Conservation (phyloP, 1,140 invertebrate genomes). For the Drosophila aff. region DNA sequence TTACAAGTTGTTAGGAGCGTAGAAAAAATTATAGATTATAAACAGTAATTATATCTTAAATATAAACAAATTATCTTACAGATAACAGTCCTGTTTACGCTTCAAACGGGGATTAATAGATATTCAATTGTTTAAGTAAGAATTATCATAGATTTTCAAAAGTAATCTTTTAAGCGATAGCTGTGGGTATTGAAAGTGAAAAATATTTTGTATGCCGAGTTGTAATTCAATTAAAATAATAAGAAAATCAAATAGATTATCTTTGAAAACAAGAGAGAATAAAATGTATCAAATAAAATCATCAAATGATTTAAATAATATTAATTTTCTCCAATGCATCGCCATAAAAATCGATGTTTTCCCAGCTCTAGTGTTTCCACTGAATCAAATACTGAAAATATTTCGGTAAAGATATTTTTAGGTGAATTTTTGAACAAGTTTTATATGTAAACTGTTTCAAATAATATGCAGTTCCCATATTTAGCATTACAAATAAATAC, state of each 20-base stretch:
- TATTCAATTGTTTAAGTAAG: neutral
- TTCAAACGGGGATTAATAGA: neutral
- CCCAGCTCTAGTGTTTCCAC: neutral
- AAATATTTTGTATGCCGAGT: neutral
- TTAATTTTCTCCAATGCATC: neutral
- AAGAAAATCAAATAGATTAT: neutral
- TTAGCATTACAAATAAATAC: no score
- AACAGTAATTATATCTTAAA: neutral
- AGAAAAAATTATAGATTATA: conserved; percentile 4
- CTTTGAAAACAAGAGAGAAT: no score
- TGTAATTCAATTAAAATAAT: neutral
- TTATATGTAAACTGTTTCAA: no score
- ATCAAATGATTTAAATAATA: neutral
- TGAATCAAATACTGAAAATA: neutral
- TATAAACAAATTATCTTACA: neutral
- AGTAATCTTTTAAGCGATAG: neutral
- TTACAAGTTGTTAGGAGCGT: neutral
- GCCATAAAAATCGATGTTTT: neutral
- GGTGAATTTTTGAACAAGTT: no score
- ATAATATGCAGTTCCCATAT: no score
- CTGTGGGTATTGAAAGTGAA: neutral
- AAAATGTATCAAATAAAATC: neutral
- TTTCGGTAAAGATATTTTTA: neutral
- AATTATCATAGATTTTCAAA: neutral
- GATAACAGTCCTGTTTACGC: neutral